Percentiles rank a stretch among this genome's conserved stretches.
These are phyloP conservation scores for Pangasius sanitwongsei DNA, from an alignment of 2,797 vertebrate genomes.

Conservation along the genomic window DNA sequence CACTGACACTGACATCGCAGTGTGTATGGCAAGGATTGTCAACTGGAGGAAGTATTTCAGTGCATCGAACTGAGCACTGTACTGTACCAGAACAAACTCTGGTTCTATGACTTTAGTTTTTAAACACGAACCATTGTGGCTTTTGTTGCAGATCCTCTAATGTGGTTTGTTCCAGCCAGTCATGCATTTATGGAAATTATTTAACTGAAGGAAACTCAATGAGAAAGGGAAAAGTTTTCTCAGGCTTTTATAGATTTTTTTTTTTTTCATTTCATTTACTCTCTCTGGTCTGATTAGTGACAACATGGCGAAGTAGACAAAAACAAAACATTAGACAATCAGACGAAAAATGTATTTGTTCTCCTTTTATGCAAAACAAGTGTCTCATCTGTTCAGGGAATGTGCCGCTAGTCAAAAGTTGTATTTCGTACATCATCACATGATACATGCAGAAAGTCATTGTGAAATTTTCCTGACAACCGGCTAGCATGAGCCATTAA, in stretches of 20 bases:
- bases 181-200: background rate
- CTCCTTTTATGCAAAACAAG: background rate
- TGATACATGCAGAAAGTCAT: background rate
- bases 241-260: background rate
- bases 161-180: background rate
- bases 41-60: background rate
- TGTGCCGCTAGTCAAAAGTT: background rate
- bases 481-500: background rate
- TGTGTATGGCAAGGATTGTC: background rate
- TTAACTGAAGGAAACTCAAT: background rate
- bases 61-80: background rate
- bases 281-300: background rate
- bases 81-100: background rate
- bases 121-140: background rate
- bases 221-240: background rate
- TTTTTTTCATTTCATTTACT: background rate
- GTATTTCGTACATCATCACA: background rate
- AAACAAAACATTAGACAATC: background rate
- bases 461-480: too few species aligned
- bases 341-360: background rate
- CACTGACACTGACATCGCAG: background rate
- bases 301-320: background rate
- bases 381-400: background rate
- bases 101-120: background rate
- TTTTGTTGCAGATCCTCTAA: background rate